phyloP scores from a whole-genome alignment of 2,888 invertebrate species.

The Timema cristinae region DNA sequence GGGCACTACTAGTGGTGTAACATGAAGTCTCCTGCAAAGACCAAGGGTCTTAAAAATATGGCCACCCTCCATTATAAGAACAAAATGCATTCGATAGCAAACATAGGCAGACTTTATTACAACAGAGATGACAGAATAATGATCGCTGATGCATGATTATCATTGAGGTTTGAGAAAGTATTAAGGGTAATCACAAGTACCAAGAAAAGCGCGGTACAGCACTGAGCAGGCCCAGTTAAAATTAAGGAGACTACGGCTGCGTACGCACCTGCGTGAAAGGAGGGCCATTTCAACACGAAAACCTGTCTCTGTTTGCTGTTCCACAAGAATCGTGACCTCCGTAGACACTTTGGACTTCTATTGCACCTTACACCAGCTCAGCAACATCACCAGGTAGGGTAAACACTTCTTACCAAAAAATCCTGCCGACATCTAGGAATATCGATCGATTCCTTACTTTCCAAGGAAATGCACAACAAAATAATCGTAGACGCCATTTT shows the following conservation, averaged over 20 bases:
- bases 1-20: too few relatives aligned
- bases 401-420: constrained; percentile 34
- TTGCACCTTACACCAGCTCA: constrained; percentile 26
- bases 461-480: constrained; percentile 47
- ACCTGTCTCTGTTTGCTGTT: constrained; percentile 32
- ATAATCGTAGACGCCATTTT: constrained; percentile 54
- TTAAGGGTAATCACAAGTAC: constrained; percentile 24
- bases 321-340: constrained; percentile 30
- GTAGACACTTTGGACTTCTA: constrained; percentile 26
- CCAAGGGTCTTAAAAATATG: constrained; percentile 22
- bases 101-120: constrained; percentile 14
- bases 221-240: constrained; percentile 87
- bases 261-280: constrained; percentile 90
- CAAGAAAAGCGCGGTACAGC: constrained; percentile 46
- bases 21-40: background rate
- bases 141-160: constrained; percentile 19
- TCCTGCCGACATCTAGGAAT: constrained; percentile 45
- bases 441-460: constrained; percentile 58
- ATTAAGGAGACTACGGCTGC: constrained; percentile 85
- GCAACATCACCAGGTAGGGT: constrained; percentile 29
- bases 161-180: constrained; percentile 26
- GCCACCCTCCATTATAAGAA: constrained; percentile 23
- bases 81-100: constrained; percentile 22
- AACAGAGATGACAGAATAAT: constrained; percentile 10
- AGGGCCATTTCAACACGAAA: constrained; percentile 39